Base-by-base conservation (phyloP, 2,888 invertebrate species). In the Sinelater perroti region DNA sequence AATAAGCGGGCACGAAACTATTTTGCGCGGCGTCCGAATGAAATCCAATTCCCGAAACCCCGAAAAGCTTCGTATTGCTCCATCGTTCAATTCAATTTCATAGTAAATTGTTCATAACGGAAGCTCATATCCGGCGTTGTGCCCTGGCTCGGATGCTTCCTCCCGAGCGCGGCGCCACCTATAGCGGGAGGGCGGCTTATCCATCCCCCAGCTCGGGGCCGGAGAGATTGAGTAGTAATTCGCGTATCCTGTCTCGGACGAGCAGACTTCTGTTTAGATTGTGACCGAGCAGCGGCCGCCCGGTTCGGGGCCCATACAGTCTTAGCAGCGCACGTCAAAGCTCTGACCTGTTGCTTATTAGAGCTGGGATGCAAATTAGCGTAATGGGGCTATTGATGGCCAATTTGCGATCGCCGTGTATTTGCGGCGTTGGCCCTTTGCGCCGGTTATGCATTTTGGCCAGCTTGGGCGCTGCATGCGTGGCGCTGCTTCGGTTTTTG, bases 21-120 rank as follows among this genome's bases (percentile, higher is more conserved):
- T 52, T 56, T 56, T 60, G 38, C 35, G 49, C 49, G 26, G 38
- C 52, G 56, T 49, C 57, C 56, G 56, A 60, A 61, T 61, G 64
- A 70, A 71, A 71, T 71, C 66, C 64, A 70, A 71, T 71, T 70
- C 66, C 64, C 62, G 64, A 68, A 68, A 67, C 68, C 70, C 66
- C 68, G 67, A 67, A 72, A 71, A 65, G 68, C 60, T 65, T 63
- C 67, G 66, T 68, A 70, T 66, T 70, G 68, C 72, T 67, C 70
- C 68, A 71, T 73, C 73, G 75, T 75, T 75, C 75, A 75, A 76
- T 75, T 74, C 75, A 75, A 77, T 76, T 76, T 76, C 72, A 72
- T 71, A 74, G 75, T 70, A 88, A 89, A 89, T 88, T 88, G 88
- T 89, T 87, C 88, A 87, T 86, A 88, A 87, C 89, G 89, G 87